Conservation (phyloP, 2,113 vertebrate species). For the Oncorhynchus kisutch region DNA sequence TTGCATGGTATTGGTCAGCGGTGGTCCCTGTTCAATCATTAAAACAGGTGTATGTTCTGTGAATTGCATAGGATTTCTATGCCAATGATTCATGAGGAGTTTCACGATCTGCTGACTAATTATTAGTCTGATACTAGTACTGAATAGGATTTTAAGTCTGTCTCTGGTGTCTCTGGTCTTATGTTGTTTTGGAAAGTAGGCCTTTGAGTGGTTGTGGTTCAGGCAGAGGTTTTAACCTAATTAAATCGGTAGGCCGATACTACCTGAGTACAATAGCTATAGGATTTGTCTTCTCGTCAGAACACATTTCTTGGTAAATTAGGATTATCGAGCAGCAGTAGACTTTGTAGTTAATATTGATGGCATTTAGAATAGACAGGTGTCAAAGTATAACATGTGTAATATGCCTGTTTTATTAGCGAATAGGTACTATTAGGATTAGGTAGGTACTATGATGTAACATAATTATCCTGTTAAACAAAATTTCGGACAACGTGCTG, state of each 20-base stretch:
- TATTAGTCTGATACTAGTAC: no score
- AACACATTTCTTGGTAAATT: not conserved
- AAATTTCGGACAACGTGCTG: not conserved
- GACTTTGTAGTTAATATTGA: no score
- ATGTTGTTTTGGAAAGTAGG: constrained; percentile 4
- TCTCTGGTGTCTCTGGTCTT: not conserved
- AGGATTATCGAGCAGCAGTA: not conserved
- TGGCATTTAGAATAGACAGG: not conserved
- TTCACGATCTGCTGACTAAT: no score
- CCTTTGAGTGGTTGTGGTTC: not conserved
- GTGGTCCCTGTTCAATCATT: not conserved
- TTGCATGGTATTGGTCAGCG: not conserved
- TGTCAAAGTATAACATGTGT: not conserved
- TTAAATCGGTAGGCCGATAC: constrained; percentile 13
- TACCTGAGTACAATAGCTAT: not conserved
- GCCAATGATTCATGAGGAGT: no score
- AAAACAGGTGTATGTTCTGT: no score
- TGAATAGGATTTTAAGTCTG: not conserved
- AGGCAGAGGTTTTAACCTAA: constrained; percentile 2
- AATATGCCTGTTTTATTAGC: not conserved
- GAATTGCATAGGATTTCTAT: no score
- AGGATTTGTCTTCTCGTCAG: no score
- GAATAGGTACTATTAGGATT: no score
- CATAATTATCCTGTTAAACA: no score
- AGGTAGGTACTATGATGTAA: no score